Evolutionary conservation across 1,140 invertebrate genomes (phyloP), one percentile per base, ranked within the genome.

Genomic region (Neomicropteryx cornuta): DNA sequence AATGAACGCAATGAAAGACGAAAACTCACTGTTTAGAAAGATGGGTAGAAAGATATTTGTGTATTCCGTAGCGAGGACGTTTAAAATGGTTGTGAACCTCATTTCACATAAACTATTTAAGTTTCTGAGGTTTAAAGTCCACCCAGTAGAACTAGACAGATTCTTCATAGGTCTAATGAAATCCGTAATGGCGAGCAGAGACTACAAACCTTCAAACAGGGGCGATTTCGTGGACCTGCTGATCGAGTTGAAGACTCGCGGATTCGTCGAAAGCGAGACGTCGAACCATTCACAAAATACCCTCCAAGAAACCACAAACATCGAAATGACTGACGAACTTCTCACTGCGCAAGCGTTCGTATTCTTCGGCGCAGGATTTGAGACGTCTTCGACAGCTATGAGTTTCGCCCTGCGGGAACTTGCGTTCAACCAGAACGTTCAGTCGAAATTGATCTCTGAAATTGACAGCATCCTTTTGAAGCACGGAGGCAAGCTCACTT

Each of bases 301-400:
- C n/a, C n/a, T n/a, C n/a, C n/a, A n/a, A n/a, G n/a, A n/a, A n/a
- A n/a, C n/a, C n/a, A n/a, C 14, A 19, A 36, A 39, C 2, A 16
- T 48, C 14, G 33, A 44, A 5, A 47, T 49, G 2, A 28, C 36
- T 11, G 39, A 51, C 18, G 41, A 53, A 3, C 31, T 52, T 23
- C 29, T 65, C 6, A 29, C 54, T 1, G 54, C 50, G 3, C 58
- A 66, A 36, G 46, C 50, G 17, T 29, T 65, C 11, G 23, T 54
- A 1, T 62, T 69, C 33, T 55, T 69, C 20, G 42, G 65, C 5
- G 69, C 64, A 24, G 70, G 71, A 13, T 75, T 60, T 43, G 72
- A 75, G 23, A 75, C 74, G 0, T 67, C 70, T 3, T 52, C 68
- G 1, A 55, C 55, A 11, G 50, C 66, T 0, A 40, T 74, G 4